Base-by-base conservation (phyloP, 2,888 invertebrate species). In the Serripes groenlandicus region DNA sequence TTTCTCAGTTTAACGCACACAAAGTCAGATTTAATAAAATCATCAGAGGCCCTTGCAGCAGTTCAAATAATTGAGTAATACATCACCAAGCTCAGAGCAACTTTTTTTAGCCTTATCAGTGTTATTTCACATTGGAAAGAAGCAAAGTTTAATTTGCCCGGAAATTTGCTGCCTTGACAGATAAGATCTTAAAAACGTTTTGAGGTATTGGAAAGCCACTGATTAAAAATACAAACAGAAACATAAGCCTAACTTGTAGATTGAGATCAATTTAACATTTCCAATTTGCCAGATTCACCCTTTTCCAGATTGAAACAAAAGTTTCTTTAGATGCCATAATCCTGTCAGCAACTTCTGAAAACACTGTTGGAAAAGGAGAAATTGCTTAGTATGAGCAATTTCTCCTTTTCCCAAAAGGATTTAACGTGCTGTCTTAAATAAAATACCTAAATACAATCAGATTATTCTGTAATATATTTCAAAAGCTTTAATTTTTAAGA, bases 21-120 rank as follows among this genome's bases (percentile, higher is more conserved):
- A n/a, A n/a, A 62, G 62, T 7, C 34, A 32, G 32, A 34, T 11
- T 28, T 58, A 58, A 26, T 58, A 58, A 62, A 62, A 62, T 62
- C 62, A 62, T 62, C 62, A 62, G n/a, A 60, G 21, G n/a, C n/a
- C 34, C 62, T 34, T 62, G 34, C 34, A 62, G 62, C 62, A 32
- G 32, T 62, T 62, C 62, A 62, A 32, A 32, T 32, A 62, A 66
- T 66, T 66, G 66, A 23, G 42, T 23, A 66, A 66, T 66, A 66
- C 66, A 37, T 66, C 66, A 49, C 21, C 49, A 21, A 49, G 34
- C 18, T 32, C 34, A 21, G 18, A 34, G 62, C 34, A 21, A n/a
- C n/a, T 30, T 30, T 62, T 62, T 62, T 34, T 34, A n/a, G n/a
- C 26, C 66, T 66, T 66, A 66, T 66, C 66, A 66, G 66, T 26